Base-by-base conservation (phyloP, 2,888 invertebrate genomes). In the Merodon equestris region DNA sequence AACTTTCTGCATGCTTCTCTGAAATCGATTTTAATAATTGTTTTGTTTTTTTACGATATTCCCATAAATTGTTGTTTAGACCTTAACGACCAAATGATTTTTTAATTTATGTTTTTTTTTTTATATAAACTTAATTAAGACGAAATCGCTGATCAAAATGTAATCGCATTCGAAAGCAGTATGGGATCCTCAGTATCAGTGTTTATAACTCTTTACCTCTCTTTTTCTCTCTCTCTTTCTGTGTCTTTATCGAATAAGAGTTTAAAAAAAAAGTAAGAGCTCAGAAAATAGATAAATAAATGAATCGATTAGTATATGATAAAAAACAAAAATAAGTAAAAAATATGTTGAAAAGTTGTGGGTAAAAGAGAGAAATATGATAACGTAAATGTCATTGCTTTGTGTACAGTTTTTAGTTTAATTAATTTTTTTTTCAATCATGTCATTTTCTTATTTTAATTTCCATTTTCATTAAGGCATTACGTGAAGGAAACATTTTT, bases 291-390 rank as follows among this genome's bases (percentile, higher is more conserved):
- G 10, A 4, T 50, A 27, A 19, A 5, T 45, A 57, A 82, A 81
- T 82, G 83, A 83, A 83, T 83, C 83, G 83, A 83, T 83, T 83
- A 83, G 83, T 83, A 77, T 63, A 27, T 27, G 3, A 27, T 27
- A 27, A 27, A 27, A 27, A 27, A 27, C 2, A 27, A 27, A 27
- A 27, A 27, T 4, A 27, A 27, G n/a, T n/a, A 27, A 27, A 27
- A 2, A 72, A 63, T 64, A 57, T 57, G 57, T 27, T 56, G 19
- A 14, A 66, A 14, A 66, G 42, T 56, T 56, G 15, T 71, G 64
- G 57, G 44, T 66, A 63, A 60, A 50, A 56, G 76, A 66, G 63
- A 66, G 60, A 72, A 51, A 61, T 47, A 38, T 57, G 34, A 17
- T 45, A 45, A 53, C n/a, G 36, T 63, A 40, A 56, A 34, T 42